phyloP scores from a whole-genome alignment of 2,113 vertebrate species.

The Scomber japonicus region DNA sequence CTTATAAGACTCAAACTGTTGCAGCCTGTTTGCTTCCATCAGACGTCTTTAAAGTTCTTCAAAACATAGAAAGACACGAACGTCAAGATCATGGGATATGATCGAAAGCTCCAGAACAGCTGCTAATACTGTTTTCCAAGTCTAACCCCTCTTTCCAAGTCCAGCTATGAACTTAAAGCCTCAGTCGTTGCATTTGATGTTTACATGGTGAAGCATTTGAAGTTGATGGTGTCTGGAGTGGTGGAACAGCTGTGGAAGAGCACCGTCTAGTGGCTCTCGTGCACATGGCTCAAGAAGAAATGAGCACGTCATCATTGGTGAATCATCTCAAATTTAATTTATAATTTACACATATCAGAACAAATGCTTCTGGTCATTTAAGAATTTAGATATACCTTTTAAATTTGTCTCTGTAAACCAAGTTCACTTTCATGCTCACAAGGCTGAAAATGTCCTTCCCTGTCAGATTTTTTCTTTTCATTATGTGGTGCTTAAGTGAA shows the following conservation, averaged over 20 bases:
- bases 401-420: background rate
- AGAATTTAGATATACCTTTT: background rate
- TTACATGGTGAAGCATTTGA: background rate
- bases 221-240: background rate
- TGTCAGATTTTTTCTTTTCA: fast-evolving
- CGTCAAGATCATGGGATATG: background rate
- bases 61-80: too few relatives aligned
- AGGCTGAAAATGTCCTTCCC: background rate
- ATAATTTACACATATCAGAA: background rate
- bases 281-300: background rate
- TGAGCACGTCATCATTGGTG: background rate
- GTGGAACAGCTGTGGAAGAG: background rate
- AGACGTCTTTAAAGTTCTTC: too few relatives aligned
- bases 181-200: background rate
- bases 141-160: too few relatives aligned
- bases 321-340: constrained; percentile 6
- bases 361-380: background rate
- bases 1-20: background rate
- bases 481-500: background rate
- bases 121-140: too few relatives aligned
- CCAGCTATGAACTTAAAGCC: background rate
- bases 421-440: background rate
- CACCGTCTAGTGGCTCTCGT: constrained; percentile 33
- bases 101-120: background rate
- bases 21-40: background rate